Evolutionary conservation across 2,113 vertebrate species (phyloP), one percentile per base, ranked within the genome.

Genomic region (Harpagus bidentatus): DNA sequence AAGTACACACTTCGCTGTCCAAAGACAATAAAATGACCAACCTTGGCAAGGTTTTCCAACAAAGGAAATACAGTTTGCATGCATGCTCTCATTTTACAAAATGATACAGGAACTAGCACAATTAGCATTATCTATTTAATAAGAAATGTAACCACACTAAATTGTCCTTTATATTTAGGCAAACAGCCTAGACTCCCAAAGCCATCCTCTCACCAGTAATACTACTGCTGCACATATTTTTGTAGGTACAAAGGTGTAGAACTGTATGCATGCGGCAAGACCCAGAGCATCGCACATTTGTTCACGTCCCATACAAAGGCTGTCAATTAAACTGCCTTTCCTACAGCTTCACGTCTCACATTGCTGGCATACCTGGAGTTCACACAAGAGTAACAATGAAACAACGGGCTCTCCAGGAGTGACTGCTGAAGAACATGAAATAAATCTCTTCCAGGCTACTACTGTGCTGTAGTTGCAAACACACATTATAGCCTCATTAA

Each of bases 101-200:
- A 76, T 36, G 22, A 65, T 14, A 34, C 1, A 53, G 40, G 7
- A 82, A 88, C 11, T 55, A 66, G 18, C 0, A 0, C 12, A 84
- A 59, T 59, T 71, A 74, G 26, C 1, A 0, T 26, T 22, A 70
- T 43, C 34, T 71, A 40, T 58, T 87, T 34, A 81, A 29, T 43
- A 67, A 80, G 20, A 95, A 84, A 76, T 8, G 5, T 12, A 79
- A 71, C 8, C 43, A 67, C 26, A 34, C 25, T 69, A 58, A 93
- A 56, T 20, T 28, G 16, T 32, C 36, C 32, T 48, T 69, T 55
- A 16, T 8, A 52, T 61, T 90, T n/a, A 53, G 17, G 17, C 47
- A 94, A 22, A 34, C 47, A 80, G 53, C 21, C 40, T 45, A 18
- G 18, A 78, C 17, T 67, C 18, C 9, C 12, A 61, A 85, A 90